Conservation (phyloP, 2,888 invertebrate species). For the Ormyrus rosae region DNA sequence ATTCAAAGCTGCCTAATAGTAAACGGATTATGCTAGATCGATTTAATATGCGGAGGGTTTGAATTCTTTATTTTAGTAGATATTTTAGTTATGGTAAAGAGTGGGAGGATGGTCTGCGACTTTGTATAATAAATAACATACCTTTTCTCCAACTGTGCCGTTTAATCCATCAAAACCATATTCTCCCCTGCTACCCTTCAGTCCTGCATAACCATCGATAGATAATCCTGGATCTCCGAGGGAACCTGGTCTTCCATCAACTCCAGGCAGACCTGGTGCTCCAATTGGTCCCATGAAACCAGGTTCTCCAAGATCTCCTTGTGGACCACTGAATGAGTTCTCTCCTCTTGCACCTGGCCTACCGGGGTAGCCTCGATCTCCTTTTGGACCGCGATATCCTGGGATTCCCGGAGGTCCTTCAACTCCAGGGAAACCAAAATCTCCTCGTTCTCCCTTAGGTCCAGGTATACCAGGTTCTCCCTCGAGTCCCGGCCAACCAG, state of each 20-base stretch:
- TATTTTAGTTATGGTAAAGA: too few species aligned
- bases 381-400: slow-evolving; percentile 81
- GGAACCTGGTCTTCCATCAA: slow-evolving; percentile 82
- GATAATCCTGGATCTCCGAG: slow-evolving; percentile 81
- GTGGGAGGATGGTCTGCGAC: too few species aligned
- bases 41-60: too few species aligned
- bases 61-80: too few species aligned
- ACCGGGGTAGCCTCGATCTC: slow-evolving; percentile 81
- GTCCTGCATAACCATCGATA: slow-evolving; percentile 64
- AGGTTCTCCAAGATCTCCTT: slow-evolving; percentile 80
- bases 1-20: too few species aligned
- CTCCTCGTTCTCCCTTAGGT: slow-evolving; percentile 85
- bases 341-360: slow-evolving; percentile 80
- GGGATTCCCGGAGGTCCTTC: slow-evolving; percentile 79
- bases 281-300: slow-evolving; percentile 84
- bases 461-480: slow-evolving; percentile 82
- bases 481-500: slow-evolving; percentile 76
- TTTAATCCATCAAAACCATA: slow-evolving; percentile 71
- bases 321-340: slow-evolving; percentile 81
- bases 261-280: slow-evolving; percentile 84
- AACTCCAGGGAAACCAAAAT: slow-evolving; percentile 81
- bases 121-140: slow-evolving; percentile 55
- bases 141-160: slow-evolving; percentile 74
- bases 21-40: too few species aligned
- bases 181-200: slow-evolving; percentile 69